phyloP scores from a whole-genome alignment of 1,140 invertebrate species.

The Cataglyphis hispanica region DNA sequence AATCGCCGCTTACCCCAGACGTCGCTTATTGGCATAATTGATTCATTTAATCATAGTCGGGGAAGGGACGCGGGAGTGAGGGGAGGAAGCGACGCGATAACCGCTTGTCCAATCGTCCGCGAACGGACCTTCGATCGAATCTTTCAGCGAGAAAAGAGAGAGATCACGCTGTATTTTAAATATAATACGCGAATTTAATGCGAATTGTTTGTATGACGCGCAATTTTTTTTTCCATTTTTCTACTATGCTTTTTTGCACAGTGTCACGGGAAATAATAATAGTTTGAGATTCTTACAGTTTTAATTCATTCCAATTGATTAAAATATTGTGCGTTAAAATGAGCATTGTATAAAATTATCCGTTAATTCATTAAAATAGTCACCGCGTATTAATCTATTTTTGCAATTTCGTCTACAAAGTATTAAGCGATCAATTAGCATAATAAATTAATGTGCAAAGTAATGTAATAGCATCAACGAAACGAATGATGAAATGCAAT shows the following conservation, averaged over 20 bases:
- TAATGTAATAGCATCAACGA: not conserved
- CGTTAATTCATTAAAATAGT: conserved; percentile 4
- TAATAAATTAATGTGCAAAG: not conserved
- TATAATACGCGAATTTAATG: not conserved
- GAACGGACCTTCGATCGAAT: conserved; percentile 15
- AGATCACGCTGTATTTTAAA: not conserved
- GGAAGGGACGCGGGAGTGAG: too few species aligned
- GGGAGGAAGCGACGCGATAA: conserved; percentile 69
- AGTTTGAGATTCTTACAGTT: not conserved
- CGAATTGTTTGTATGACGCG: not conserved
- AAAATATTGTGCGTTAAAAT: not conserved
- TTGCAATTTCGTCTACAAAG: not conserved
- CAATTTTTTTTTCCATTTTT: not conserved
- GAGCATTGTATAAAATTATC: not conserved
- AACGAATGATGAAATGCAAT: not conserved
- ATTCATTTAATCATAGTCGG: conserved; percentile 78
- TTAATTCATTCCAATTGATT: not conserved
- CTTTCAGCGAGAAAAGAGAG: not conserved
- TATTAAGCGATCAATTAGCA: not conserved
- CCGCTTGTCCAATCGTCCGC: conserved; percentile 53
- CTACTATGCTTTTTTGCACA: not conserved
- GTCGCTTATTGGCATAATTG: conserved; percentile 83
- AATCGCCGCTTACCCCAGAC: conserved; percentile 69
- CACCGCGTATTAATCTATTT: not conserved
- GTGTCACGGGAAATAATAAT: not conserved